Evolutionary conservation across 2,797 vertebrate species (phyloP).

Genomic region (Hozukius guyotensis): DNA sequence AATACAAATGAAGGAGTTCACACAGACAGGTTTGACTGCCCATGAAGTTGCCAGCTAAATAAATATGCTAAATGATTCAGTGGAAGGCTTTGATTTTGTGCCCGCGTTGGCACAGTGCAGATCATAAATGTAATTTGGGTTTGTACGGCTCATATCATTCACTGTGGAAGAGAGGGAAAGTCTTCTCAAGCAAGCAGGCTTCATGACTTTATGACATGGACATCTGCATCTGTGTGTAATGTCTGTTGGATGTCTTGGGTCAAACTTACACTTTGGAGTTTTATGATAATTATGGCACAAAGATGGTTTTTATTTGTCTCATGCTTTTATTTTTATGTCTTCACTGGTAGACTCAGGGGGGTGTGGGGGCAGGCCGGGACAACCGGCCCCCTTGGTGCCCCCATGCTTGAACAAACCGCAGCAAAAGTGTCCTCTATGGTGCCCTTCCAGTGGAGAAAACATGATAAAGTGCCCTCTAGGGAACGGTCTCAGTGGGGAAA

Average conservation of each 20-base stretch:
- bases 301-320: constrained; percentile 26
- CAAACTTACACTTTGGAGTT: constrained; percentile 9
- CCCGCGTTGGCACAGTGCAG: constrained; percentile 65
- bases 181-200: constrained; percentile 47
- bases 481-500: too few relatives aligned
- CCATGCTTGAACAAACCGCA: too few relatives aligned
- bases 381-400: too few relatives aligned
- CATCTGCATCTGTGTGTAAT: constrained; percentile 17
- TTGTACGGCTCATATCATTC: constrained; percentile 73
- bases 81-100: constrained; percentile 73
- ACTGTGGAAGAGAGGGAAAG: constrained; percentile 61
- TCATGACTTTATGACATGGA: constrained; percentile 47
- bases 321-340: neutral
- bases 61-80: constrained; percentile 77
- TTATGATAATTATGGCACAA: neutral
- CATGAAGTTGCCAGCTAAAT: constrained; percentile 70
- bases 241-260: neutral
- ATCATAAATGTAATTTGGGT: constrained; percentile 70
- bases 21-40: constrained; percentile 69
- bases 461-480: too few relatives aligned
- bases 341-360: too few relatives aligned
- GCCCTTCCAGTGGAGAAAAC: too few relatives aligned
- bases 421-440: too few relatives aligned
- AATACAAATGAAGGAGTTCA: constrained; percentile 69
- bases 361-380: fast-evolving